phyloP scores from a whole-genome alignment of 2,797 vertebrate genomes.

The Sebastes iracundus region DNA sequence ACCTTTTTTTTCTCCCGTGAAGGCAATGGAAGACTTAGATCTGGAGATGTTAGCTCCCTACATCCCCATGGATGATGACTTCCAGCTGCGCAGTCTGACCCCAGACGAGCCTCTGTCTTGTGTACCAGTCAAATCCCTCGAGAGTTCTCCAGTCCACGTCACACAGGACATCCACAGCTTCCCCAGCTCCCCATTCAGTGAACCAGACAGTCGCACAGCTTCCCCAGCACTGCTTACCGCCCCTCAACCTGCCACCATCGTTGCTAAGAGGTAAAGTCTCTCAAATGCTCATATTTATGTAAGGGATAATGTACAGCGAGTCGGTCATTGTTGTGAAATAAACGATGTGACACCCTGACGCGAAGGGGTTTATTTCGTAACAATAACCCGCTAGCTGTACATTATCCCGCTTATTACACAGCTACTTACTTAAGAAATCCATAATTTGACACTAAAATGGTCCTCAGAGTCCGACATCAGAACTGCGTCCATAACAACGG shows the following conservation, averaged over 20 bases:
- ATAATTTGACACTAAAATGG: no score
- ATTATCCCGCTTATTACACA: no score
- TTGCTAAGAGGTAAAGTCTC: constrained; percentile 62
- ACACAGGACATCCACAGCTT: constrained; percentile 74
- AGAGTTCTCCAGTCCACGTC: constrained; percentile 75
- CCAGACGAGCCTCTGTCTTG: constrained; percentile 83
- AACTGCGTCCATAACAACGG: no score
- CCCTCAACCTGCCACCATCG: constrained; percentile 17
- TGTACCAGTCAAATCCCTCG: constrained; percentile 61
- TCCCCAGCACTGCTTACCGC: constrained; percentile 75
- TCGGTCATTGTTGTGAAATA: no score
- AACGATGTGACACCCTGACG: no score
- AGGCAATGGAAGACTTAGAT: constrained; percentile 91
- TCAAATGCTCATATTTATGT: neutral
- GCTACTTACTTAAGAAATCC: no score
- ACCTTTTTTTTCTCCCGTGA: neutral
- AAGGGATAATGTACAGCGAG: no score
- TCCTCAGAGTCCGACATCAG: no score
- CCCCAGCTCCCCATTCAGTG: constrained; percentile 78
- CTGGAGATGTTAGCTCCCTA: constrained; percentile 98
- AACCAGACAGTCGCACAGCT: constrained; percentile 76
- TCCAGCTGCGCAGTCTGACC: constrained; percentile 92
- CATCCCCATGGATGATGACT: constrained; percentile 98
- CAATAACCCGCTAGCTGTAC: no score
- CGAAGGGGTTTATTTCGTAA: no score